Evolutionary conservation across 2,113 vertebrate genomes (phyloP).

Genomic region (Galemys pyrenaicus): DNA sequence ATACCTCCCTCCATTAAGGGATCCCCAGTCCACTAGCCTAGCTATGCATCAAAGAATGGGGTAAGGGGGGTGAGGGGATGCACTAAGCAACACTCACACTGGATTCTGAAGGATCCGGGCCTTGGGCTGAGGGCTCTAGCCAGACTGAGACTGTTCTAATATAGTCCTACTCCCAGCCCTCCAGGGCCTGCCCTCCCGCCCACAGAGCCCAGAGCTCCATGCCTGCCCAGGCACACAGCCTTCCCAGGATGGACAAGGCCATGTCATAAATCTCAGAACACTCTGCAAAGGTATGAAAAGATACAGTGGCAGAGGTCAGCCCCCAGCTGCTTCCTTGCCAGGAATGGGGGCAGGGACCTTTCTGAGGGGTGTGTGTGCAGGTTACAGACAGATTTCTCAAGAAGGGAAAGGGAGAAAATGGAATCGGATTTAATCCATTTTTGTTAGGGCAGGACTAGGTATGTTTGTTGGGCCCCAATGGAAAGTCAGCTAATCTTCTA

Average conservation of each 20-base stretch:
- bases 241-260: conserved; percentile 65
- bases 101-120: conserved; percentile 62
- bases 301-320: conserved; percentile 58
- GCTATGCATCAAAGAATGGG: background rate
- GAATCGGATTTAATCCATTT: conserved; percentile 16
- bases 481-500: conserved; percentile 13
- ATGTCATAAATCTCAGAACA: conserved; percentile 69
- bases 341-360: background rate
- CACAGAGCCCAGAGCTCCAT: conserved; percentile 62
- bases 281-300: conserved; percentile 66
- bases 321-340: conserved; percentile 38
- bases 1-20: conserved; percentile 40
- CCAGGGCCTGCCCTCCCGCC: conserved; percentile 63
- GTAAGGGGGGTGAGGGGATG: too few species aligned
- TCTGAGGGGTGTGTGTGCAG: background rate
- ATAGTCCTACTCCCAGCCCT: conserved; percentile 63
- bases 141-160: conserved; percentile 54
- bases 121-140: conserved; percentile 53
- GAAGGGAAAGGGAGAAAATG: conserved; percentile 1
- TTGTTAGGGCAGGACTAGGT: background rate
- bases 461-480: background rate
- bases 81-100: conserved; percentile 64
- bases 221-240: conserved; percentile 67
- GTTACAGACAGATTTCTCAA: background rate
- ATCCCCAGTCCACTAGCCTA: conserved; percentile 1